A percentile compares a stretch with the other conserved stretches of the same genome.
These are phyloP conservation scores for Sinohyriopsis cumingii DNA, from an alignment of 2,888 invertebrate species.

Conservation along the genomic window DNA sequence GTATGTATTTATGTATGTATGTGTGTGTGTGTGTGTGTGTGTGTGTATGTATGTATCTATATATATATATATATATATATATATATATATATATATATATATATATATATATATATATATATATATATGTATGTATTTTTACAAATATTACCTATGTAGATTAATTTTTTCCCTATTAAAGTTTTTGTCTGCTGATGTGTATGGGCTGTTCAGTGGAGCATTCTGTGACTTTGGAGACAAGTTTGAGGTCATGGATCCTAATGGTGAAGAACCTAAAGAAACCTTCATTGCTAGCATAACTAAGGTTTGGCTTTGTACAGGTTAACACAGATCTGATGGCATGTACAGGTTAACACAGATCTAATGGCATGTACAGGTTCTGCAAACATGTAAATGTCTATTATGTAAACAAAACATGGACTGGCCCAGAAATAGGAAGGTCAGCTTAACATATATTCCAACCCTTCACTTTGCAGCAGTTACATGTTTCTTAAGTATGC, in stretches of 20 bases:
- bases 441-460: no score
- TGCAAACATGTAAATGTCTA: neutral
- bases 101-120: no score
- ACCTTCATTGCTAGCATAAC: slow-evolving; percentile 67
- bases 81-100: no score
- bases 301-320: slow-evolving; percentile 16
- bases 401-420: no score
- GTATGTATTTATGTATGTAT: no score
- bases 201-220: slow-evolving; percentile 65
- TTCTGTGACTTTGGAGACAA: slow-evolving; percentile 72
- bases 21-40: no score
- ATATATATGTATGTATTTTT: no score
- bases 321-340: neutral
- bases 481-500: no score
- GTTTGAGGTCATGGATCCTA: slow-evolving; percentile 68
- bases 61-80: no score
- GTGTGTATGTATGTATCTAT: no score
- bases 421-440: no score
- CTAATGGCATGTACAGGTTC: neutral
- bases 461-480: no score
- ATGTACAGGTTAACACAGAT: neutral
- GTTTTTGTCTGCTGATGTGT: slow-evolving; percentile 70
- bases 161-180: slow-evolving; percentile 36
- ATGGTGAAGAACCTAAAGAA: slow-evolving; percentile 70
- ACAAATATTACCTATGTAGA: neutral